Conservation (phyloP, 2,797 vertebrate genomes). For the Parauchenoglanis ngamensis region DNA sequence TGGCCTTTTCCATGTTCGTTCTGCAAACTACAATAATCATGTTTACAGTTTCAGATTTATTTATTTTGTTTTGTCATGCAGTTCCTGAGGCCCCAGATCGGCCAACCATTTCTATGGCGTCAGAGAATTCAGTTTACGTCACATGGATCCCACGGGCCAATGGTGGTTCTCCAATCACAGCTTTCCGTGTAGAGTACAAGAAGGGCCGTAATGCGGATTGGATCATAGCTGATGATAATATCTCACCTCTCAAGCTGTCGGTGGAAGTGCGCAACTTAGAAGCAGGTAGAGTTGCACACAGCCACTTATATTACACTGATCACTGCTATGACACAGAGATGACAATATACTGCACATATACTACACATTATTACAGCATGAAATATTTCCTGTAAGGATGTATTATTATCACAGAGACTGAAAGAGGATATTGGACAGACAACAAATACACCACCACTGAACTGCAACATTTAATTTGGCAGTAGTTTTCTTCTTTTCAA, state of each 20-base stretch:
- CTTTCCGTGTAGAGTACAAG: conserved; percentile 92
- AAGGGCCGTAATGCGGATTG: conserved; percentile 83
- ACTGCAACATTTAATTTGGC: background rate
- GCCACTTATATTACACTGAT: background rate
- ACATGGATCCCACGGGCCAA: conserved; percentile 97
- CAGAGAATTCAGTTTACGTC: conserved; percentile 91
- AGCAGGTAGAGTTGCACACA: conserved; percentile 77
- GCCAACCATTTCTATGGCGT: conserved; percentile 90
- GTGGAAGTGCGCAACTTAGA: conserved; percentile 94
- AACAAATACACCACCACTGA: background rate
- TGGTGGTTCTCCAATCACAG: conserved; percentile 92
- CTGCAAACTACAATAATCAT: background rate
- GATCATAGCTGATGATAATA: conserved; percentile 87
- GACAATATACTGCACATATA: background rate
- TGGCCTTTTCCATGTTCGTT: conserved; percentile 36
- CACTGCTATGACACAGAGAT: background rate
- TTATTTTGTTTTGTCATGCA: conserved; percentile 22
- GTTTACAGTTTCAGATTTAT: background rate
- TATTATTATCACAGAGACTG: background rate
- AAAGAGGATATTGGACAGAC: background rate
- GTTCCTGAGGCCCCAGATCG: conserved; percentile 94
- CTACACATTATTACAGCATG: background rate
- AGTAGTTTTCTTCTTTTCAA: background rate
- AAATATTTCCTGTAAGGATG: background rate
- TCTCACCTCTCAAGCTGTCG: conserved; percentile 93